phyloP scores from a whole-genome alignment of 2,888 invertebrate genomes.

The Salpingus planirostris region DNA sequence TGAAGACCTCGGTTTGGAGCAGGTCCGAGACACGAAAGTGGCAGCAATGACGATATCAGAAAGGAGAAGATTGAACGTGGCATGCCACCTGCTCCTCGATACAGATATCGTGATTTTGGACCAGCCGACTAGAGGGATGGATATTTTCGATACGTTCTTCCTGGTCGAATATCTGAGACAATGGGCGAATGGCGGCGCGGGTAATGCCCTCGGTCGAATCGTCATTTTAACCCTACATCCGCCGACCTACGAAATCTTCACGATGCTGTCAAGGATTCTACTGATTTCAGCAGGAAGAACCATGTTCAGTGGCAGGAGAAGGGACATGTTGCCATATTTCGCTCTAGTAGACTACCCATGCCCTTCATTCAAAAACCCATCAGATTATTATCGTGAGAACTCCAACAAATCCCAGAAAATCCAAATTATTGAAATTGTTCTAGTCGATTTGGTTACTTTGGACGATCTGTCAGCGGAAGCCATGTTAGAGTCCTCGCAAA shows the following conservation, averaged over 20 bases:
- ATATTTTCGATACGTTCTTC: constrained; percentile 94
- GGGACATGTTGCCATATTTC: constrained; percentile 90
- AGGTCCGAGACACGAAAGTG: constrained; percentile 80
- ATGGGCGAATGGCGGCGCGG: constrained; percentile 58
- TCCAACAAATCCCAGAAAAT: too few species aligned
- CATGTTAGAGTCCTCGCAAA: constrained; percentile 86
- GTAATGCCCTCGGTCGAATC: constrained; percentile 50
- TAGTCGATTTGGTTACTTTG: constrained; percentile 88
- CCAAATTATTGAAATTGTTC: constrained; percentile 21
- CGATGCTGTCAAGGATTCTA: constrained; percentile 82
- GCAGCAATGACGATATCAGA: constrained; percentile 82
- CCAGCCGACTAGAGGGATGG: constrained; percentile 81
- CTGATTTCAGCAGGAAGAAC: constrained; percentile 83
- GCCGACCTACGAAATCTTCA: constrained; percentile 90
- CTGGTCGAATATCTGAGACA: constrained; percentile 87
- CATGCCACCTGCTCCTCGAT: constrained; percentile 78
- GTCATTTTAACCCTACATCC: constrained; percentile 89
- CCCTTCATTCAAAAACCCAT: constrained; percentile 92
- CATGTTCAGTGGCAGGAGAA: constrained; percentile 82
- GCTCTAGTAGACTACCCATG: constrained; percentile 82
- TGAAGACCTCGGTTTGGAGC: constrained; percentile 84
- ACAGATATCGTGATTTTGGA: constrained; percentile 81
- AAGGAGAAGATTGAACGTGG: constrained; percentile 76
- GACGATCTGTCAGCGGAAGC: constrained; percentile 92
- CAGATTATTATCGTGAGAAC: constrained; percentile 88